These are phyloP conservation scores for Cryptocheilus praepositus DNA, from an alignment of 2,888 invertebrate species.

Conservation along the genomic window DNA sequence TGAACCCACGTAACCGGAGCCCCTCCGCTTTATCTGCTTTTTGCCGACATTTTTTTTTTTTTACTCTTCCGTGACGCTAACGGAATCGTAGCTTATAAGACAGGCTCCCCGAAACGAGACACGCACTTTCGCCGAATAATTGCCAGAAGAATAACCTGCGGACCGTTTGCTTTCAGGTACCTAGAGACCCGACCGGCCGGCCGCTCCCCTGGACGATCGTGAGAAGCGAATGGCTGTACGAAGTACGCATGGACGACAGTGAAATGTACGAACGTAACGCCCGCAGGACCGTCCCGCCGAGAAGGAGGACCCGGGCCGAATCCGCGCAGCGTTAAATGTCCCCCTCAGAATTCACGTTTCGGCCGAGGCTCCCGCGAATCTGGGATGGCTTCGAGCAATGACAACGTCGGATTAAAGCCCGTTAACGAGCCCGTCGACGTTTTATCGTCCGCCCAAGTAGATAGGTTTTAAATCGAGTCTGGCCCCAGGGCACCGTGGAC, in stretches of 20 bases:
- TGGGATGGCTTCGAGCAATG: slow-evolving; percentile 54
- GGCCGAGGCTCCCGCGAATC: slow-evolving; percentile 54
- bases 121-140: too few relatives aligned
- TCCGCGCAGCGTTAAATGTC: slow-evolving; percentile 47
- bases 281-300: slow-evolving; percentile 34
- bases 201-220: not conserved
- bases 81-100: too few relatives aligned
- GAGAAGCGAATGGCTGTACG: slow-evolving; percentile 16
- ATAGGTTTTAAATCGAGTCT: slow-evolving; percentile 56
- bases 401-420: slow-evolving; percentile 49
- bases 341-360: slow-evolving; percentile 48
- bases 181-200: not conserved
- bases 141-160: slow-evolving; percentile 6
- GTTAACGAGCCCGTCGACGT: slow-evolving; percentile 37
- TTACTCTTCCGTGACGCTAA: too few relatives aligned
- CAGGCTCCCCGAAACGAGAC: too few relatives aligned
- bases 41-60: too few relatives aligned
- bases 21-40: too few relatives aligned
- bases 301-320: slow-evolving; percentile 34
- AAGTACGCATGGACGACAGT: slow-evolving; percentile 21
- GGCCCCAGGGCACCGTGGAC: slow-evolving; percentile 17
- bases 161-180: slow-evolving; percentile 41
- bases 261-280: slow-evolving; percentile 51
- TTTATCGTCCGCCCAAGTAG: slow-evolving; percentile 45
- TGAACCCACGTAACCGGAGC: too few relatives aligned